Evolutionary conservation across 2,888 invertebrate species (phyloP).

Genomic region (Priocnemis perturbator): DNA sequence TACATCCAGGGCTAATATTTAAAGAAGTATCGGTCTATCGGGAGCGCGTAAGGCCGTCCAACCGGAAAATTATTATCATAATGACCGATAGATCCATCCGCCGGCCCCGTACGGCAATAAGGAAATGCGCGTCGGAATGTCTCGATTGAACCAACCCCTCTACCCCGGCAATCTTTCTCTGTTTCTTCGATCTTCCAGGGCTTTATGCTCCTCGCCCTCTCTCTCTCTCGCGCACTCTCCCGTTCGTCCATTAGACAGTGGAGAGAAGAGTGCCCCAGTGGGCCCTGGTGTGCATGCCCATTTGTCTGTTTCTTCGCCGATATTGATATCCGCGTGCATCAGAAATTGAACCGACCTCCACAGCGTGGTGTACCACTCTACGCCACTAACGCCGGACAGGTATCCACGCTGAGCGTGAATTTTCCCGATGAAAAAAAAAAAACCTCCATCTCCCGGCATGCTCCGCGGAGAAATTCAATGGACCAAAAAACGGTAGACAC

Average conservation of each 20-base stretch:
- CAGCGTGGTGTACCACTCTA: not conserved
- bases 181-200: not conserved
- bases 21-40: slow-evolving; percentile 23
- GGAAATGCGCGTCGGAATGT: slow-evolving; percentile 71
- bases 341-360: slow-evolving; percentile 31
- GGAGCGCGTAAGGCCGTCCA: slow-evolving; percentile 51
- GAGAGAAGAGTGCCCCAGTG: slow-evolving; percentile 44
- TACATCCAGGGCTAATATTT: slow-evolving; percentile 4
- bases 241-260: slow-evolving; percentile 46
- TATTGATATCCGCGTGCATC: slow-evolving; percentile 48
- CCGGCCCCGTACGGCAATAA: slow-evolving; percentile 65
- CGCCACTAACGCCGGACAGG: not conserved
- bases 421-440: slow-evolving; percentile 3
- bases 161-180: slow-evolving; percentile 17
- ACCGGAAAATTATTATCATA: slow-evolving; percentile 70
- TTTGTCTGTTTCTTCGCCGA: slow-evolving; percentile 44
- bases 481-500: too few species aligned
- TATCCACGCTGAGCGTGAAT: not conserved
- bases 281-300: slow-evolving; percentile 43
- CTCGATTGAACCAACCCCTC: slow-evolving; percentile 58
- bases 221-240: slow-evolving; percentile 7
- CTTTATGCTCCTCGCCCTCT: slow-evolving; percentile 19
- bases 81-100: slow-evolving; percentile 62
- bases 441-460: not conserved
- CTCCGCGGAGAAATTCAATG: too few species aligned